These are phyloP conservation scores for Cartodere bifasciata DNA, from an alignment of 2,888 invertebrate genomes.

Conservation along the genomic window DNA sequence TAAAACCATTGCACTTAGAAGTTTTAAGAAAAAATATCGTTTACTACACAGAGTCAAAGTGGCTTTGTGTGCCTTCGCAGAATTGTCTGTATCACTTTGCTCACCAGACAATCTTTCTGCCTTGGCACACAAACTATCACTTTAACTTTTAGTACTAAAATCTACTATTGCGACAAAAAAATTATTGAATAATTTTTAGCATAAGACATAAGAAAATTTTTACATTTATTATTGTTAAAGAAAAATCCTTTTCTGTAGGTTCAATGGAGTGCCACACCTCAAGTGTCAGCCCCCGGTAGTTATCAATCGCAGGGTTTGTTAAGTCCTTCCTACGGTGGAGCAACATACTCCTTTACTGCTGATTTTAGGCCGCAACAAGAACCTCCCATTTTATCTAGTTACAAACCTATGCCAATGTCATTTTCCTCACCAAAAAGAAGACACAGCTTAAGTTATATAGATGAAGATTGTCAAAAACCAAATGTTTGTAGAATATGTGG, in stretches of 20 bases:
- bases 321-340: constrained; percentile 54
- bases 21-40: no score
- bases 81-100: no score
- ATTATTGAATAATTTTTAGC: no score
- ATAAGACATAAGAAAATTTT: no score
- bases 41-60: no score
- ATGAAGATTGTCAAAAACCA: constrained; percentile 68
- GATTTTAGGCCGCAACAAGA: constrained; percentile 61
- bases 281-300: constrained; percentile 38
- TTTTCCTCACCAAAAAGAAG: constrained; percentile 32
- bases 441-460: constrained; percentile 28
- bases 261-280: constrained; percentile 56
- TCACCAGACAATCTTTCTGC: no score
- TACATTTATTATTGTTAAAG: no score
- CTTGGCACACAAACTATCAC: no score
- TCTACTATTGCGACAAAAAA: no score
- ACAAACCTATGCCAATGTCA: constrained; percentile 41
- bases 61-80: no score
- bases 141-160: no score
- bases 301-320: constrained; percentile 48
- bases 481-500: constrained; percentile 92
- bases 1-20: no score
- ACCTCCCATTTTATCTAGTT: constrained; percentile 42
- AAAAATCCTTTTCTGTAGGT: constrained; percentile 40
- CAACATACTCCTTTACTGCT: constrained; percentile 74